Percentiles rank a stretch among this genome's conserved stretches.
Conservation (phyloP, 2,113 vertebrate genomes). For the Chinchilla lanigera region DNA sequence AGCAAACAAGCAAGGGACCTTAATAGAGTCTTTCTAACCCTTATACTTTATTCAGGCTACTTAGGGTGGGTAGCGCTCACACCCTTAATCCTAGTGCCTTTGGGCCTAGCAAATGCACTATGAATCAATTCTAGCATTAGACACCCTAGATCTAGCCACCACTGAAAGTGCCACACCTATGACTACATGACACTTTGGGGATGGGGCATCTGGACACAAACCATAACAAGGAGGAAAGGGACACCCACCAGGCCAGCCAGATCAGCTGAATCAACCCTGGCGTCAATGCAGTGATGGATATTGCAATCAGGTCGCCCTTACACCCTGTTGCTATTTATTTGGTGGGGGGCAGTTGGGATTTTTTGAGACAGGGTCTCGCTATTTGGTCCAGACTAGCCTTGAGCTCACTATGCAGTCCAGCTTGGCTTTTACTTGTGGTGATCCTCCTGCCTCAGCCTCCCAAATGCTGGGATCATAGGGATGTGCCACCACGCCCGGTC, state of each 20-base stretch:
- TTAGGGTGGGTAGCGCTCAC: neutral
- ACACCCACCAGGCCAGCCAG: neutral
- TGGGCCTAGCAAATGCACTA: neutral
- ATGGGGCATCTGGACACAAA: neutral
- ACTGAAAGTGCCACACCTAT: neutral
- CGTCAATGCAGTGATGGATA: neutral
- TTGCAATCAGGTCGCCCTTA: neutral
- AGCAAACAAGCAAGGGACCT: neutral
- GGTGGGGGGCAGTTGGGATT: no score
- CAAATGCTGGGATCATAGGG: neutral
- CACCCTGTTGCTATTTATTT: neutral
- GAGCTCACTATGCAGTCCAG: neutral
- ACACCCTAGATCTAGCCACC: neutral
- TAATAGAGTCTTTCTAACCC: neutral
- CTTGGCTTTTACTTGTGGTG: neutral
- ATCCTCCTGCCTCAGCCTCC: neutral
- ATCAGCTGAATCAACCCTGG: neutral
- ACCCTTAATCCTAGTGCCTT: neutral
- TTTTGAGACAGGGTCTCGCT: neutral
- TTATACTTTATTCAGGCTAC: neutral
- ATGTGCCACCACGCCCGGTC: neutral
- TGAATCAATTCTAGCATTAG: neutral
- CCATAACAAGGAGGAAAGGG: neutral
- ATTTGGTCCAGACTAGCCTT: neutral
- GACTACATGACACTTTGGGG: neutral